Conservation (phyloP, 2,797 vertebrate genomes). For the Pseudopleuronectes americanus region DNA sequence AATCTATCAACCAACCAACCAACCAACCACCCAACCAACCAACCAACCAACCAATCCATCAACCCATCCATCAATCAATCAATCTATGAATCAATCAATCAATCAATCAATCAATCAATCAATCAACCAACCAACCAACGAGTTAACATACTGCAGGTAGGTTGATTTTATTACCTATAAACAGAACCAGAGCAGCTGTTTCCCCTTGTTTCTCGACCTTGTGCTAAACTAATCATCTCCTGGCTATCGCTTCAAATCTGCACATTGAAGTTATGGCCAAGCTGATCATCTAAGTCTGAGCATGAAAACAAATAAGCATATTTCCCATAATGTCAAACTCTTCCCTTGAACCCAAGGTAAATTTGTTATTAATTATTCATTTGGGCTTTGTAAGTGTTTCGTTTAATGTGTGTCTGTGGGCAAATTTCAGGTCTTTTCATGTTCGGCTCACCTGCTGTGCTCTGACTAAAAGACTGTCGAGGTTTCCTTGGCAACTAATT, state of each 20-base stretch:
- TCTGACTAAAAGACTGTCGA: not conserved
- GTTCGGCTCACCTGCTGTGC: not conserved
- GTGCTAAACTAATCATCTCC: not conserved
- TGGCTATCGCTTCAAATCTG: too few relatives aligned
- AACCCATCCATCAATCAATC: too few relatives aligned
- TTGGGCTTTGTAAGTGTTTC: not conserved
- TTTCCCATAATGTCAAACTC: not conserved
- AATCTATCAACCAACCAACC: too few relatives aligned
- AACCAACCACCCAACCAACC: too few relatives aligned
- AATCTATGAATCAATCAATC: too few relatives aligned
- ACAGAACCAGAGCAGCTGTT: not conserved
- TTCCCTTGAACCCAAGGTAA: not conserved
- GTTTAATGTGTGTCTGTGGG: not conserved
- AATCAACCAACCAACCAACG: not conserved
- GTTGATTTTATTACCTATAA: too few relatives aligned
- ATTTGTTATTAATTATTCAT: slow-evolving; percentile 2
- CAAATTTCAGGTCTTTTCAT: not conserved
- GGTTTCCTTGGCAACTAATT: not conserved
- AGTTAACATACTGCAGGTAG: not conserved
- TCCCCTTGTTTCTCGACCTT: not conserved
- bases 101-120: not conserved
- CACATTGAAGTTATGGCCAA: not conserved
- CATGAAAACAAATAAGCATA: not conserved
- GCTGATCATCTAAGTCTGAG: not conserved
- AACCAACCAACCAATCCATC: not conserved